A percentile compares a stretch with the other conserved stretches of the same genome.
Evolutionary conservation across 2,888 invertebrate species (phyloP).

Genomic region (Vanessa cardui): DNA sequence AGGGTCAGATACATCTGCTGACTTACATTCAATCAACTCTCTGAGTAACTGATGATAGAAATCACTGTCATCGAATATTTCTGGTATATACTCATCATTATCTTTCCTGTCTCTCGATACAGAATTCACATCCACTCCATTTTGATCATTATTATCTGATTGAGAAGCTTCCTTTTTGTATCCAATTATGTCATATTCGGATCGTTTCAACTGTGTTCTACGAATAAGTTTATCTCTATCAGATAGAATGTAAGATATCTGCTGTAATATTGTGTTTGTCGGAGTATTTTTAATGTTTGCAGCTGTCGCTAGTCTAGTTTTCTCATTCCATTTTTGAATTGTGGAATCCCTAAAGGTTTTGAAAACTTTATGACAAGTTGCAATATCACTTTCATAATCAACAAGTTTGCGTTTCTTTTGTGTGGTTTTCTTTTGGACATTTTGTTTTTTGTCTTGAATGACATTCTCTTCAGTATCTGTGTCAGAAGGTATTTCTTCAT

Average conservation of each 20-base stretch:
- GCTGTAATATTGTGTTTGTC: conserved; percentile 86
- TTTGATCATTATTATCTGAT: conserved; percentile 47
- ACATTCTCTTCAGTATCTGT: conserved; percentile 73
- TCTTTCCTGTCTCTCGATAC: conserved; percentile 61
- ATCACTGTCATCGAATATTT: conserved; percentile 98
- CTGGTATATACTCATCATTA: conserved; percentile 85
- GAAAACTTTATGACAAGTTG: conserved; percentile 83
- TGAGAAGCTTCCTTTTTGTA: conserved; percentile 57
- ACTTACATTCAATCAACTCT: conserved; percentile 96
- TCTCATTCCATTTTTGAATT: conserved; percentile 97
- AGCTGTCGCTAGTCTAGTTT: conserved; percentile 89
- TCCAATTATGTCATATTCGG: conserved; percentile 87
- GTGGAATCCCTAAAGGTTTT: conserved; percentile 88
- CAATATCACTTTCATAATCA: conserved; percentile 83
- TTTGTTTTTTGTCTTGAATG: conserved; percentile 46
- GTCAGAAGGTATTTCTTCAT: conserved; percentile 86
- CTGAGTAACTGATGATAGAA: conserved; percentile 97
- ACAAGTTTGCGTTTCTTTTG: conserved; percentile 80
- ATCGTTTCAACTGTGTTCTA: conserved; percentile 90
- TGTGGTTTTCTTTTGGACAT: conserved; percentile 14
- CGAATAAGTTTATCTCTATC: conserved; percentile 90
- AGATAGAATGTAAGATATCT: conserved; percentile 92
- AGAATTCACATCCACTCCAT: conserved; percentile 49
- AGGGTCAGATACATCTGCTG: conserved; percentile 91
- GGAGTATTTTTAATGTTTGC: conserved; percentile 84